Base-by-base conservation (phyloP, 2,113 vertebrate species). In the Hucho hucho region DNA sequence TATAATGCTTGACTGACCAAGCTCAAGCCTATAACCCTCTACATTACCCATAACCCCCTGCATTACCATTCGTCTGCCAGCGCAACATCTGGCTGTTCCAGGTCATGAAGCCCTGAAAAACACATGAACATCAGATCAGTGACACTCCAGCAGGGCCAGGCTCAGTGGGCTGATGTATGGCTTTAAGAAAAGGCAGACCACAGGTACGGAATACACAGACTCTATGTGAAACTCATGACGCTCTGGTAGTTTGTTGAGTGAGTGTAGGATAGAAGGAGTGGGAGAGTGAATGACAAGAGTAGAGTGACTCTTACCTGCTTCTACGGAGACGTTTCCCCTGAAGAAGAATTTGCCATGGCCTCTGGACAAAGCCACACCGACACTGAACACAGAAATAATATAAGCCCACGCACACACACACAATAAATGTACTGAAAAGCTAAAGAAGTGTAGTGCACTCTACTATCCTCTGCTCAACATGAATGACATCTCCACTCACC, bases 271-370 rank as follows among this genome's bases (percentile, higher is more conserved):
- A 9, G 9, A 43, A 11, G 37, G 37, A 43, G 37, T 43, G n/a
- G 37, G 29, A 12, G 29, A 24, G 22, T 61, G 7, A 32, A 74
- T 61, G 16, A 59, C 26, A 64, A 28, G 6, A 69, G 22, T 22
- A 26, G 6, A 47, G 67, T 58, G 37, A 80, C 43, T 6, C 87
- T 87, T 92, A 99, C 98, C 98, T 91, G 96, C 94, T 86, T 99
- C 97, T 11, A 97, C 87, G 46, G 98, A 96, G 20, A 99, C 96
- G 0, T 99, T 99, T 78, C 97, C 98, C 85, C 95, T 95, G 92
- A 99, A 97, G 91, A 98, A 98, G 85, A 95, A 98, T 82, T 99
- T 98, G 59, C 98, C 98, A 22, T 99, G 96, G 74, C 98, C 98
- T 92, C 95, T 94, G 84, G 98, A 97, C 75, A 99, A 94, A 86